A percentile compares a stretch with the other conserved stretches of the same genome.
These are phyloP conservation scores for Hyperoplus immaculatus DNA, from an alignment of 2,797 vertebrate species.

Conservation along the genomic window DNA sequence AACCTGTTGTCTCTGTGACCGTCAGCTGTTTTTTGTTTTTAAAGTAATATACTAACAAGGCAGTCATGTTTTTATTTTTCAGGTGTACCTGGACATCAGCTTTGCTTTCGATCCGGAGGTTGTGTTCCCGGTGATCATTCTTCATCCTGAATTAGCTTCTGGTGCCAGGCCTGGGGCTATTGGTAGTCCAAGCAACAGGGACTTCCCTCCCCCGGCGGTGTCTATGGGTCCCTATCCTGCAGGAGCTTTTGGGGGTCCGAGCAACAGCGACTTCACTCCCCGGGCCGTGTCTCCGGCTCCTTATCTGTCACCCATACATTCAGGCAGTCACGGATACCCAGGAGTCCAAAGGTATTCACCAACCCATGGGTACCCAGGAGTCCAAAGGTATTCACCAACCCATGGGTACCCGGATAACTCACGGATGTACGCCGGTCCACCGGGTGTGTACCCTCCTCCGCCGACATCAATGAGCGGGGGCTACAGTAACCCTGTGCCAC, in stretches of 20 bases:
- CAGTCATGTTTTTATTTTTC: conserved; percentile 7
- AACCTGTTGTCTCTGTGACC: background rate
- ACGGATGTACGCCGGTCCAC: conserved; percentile 8
- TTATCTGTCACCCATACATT: conserved; percentile 41
- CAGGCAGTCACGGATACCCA: conserved; percentile 41
- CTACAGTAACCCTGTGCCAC: conserved; percentile 53
- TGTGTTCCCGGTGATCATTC: conserved; percentile 64
- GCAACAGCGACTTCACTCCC: conserved; percentile 44
- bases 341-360: conserved; percentile 48
- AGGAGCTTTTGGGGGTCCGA: conserved; percentile 22
- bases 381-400: conserved; percentile 48
- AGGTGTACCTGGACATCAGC: conserved; percentile 81
- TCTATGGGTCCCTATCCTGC: conserved; percentile 33
- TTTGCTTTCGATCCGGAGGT: conserved; percentile 75
- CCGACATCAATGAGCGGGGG: conserved; percentile 10
- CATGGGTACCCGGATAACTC: conserved; percentile 34
- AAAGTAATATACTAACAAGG: conserved; percentile 4
- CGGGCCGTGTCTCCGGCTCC: conserved; percentile 2
- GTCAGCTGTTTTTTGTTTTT: background rate
- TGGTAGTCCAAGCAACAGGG: conserved; percentile 37
- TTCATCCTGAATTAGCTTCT: conserved; percentile 25
- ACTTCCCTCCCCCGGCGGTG: conserved; percentile 43
- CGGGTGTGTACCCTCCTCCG: conserved; percentile 22
- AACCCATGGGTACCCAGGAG: conserved; percentile 34
- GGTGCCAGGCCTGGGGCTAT: background rate